phyloP scores from a whole-genome alignment of 2,797 vertebrate genomes.

The Parotocinclus haroldoi region DNA sequence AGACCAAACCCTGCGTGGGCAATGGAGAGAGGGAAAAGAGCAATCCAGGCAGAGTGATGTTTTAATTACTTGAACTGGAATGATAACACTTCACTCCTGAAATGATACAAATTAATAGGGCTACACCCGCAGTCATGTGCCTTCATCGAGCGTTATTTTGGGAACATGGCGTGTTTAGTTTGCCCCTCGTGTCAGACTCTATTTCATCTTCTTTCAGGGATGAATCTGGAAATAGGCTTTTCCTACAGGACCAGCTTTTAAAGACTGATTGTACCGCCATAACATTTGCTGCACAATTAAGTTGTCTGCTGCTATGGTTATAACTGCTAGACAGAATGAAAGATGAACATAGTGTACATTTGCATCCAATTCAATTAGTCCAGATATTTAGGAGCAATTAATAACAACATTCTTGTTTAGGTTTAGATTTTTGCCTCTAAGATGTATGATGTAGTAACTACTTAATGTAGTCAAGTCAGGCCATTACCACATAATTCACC shows the following conservation, averaged over 20 bases:
- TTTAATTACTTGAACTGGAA: constrained; percentile 76
- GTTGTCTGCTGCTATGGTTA: constrained; percentile 25
- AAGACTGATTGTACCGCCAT: constrained; percentile 18
- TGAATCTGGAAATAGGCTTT: constrained; percentile 30
- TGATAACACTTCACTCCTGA: constrained; percentile 61
- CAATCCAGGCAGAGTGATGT: constrained; percentile 69
- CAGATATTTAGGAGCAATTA: too few relatives aligned
- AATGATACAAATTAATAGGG: constrained; percentile 66
- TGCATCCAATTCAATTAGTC: background rate
- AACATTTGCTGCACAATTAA: constrained; percentile 21
- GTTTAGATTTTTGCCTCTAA: too few relatives aligned
- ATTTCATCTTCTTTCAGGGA: constrained; percentile 28
- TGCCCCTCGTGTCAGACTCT: constrained; percentile 23
- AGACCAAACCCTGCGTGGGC: constrained; percentile 74
- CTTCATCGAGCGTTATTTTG: constrained; percentile 26
- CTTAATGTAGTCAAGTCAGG: too few relatives aligned
- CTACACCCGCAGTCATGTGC: constrained; percentile 52
- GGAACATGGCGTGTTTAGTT: constrained; percentile 25
- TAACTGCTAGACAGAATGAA: constrained; percentile 17
- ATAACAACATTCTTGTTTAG: too few relatives aligned
- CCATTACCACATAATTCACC: too few relatives aligned
- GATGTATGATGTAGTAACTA: too few relatives aligned
- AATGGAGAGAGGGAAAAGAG: constrained; percentile 44
- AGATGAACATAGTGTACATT: constrained; percentile 13
- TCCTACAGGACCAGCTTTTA: constrained; percentile 25